Base-by-base conservation (phyloP, 2,888 invertebrate species). In the Colostygia pectinataria region DNA sequence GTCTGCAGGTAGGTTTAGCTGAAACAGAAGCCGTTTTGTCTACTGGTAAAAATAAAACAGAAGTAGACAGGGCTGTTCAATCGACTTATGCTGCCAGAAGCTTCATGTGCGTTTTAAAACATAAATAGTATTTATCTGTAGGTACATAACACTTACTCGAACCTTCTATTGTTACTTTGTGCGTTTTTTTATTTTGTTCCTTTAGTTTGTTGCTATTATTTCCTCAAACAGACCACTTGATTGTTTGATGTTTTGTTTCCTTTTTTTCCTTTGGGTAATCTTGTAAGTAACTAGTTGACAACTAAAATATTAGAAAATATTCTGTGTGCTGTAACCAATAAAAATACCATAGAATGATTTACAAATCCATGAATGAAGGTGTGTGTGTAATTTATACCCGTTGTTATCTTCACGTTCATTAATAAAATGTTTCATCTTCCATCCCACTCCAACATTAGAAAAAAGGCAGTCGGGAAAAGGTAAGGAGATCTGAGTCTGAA, bases 401-500 rank as follows among this genome's bases (percentile, higher is more conserved):
- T 33, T 13, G 13, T n/a, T 41, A 52, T 49, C 24, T 79, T 83
- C 87, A 85, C 71, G 74, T 68, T 80, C 88, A 90, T 89, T 89
- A 89, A 90, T 87, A 79, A 63, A 81, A 84, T 88, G 83, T 90
- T 89, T 90, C 90, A 87, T 88, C 84, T 90, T 88, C 83, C 89
- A 88, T 89, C 80, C 83, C 70, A 76, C 85, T 81, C 84, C 88
- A 74, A 89, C 83, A 77, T 87, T 93, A 95, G 95, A 96, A 95
- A 93, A 95, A 95, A 91, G 95, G 95, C 91, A 95, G 95, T 91
- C 93, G 95, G 83, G 95, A 96, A 83, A 95, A 95, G 95, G 95
- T 95, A 93, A 94, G 94, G 83, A 80, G 74, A 75, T 74, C 79
- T 80, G 71, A 73, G 50, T 51, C 52, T 53, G 52, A 73, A 80